Conservation (phyloP, 53 echinoderm and acorn worm species). For the Paracentrotus lividus region DNA sequence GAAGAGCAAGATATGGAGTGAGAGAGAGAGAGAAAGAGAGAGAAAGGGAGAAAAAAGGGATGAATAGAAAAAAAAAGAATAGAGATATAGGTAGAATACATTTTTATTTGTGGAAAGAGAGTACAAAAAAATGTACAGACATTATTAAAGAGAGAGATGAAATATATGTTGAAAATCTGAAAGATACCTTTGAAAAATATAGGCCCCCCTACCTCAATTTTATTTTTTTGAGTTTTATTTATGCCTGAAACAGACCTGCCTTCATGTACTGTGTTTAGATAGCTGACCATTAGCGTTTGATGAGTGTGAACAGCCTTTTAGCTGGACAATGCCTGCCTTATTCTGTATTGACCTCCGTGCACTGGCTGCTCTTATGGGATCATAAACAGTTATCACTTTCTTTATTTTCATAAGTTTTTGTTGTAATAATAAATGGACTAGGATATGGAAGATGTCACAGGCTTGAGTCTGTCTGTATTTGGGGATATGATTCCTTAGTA, state of each 20-base stretch:
- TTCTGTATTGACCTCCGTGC: not conserved
- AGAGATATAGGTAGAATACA: no score
- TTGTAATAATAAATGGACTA: not conserved
- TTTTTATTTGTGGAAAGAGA: no score
- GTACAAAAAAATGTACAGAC: no score
- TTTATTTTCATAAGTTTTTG: conserved; percentile 44
- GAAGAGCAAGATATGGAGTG: not conserved
- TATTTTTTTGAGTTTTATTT: no score
- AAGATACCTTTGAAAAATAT: no score
- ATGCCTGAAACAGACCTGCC: no score
- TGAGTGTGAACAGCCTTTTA: not conserved
- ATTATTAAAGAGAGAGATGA: no score
- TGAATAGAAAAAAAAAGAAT: no score
- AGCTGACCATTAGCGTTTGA: not conserved
- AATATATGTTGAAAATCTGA: no score
- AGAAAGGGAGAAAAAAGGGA: not conserved
- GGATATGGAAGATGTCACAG: not conserved
- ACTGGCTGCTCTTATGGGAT: conserved; percentile 1
- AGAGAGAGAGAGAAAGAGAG: not conserved
- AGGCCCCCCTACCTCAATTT: no score
- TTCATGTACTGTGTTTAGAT: not conserved
- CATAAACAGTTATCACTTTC: not conserved
- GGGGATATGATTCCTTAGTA: not conserved
- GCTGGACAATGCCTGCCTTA: conserved; percentile 6
- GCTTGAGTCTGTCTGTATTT: not conserved